Conservation (phyloP, 2,113 vertebrate species). For the Laterallus jamaicensis region DNA sequence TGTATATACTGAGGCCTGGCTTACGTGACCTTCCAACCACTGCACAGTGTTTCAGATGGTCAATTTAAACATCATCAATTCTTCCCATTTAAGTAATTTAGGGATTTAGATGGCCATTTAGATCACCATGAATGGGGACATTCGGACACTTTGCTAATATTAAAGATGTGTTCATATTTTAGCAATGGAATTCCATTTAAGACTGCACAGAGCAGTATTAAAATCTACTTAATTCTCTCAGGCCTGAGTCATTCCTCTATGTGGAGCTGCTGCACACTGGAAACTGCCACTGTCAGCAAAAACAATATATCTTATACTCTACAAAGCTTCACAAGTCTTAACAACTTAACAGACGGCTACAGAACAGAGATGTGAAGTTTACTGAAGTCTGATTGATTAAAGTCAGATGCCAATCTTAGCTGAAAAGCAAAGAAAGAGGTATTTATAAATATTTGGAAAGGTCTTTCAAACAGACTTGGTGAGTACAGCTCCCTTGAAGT, state of each 20-base stretch:
- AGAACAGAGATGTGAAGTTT: slow-evolving; percentile 28
- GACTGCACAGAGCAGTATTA: background rate
- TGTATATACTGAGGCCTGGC: background rate
- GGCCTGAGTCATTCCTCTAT: background rate
- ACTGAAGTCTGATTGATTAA: slow-evolving; percentile 44
- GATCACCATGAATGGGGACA: background rate
- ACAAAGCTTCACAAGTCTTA: slow-evolving; percentile 24
- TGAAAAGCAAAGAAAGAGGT: slow-evolving; percentile 13
- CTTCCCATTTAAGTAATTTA: background rate
- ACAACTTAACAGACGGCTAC: background rate
- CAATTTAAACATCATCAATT: background rate
- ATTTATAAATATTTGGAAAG: slow-evolving; percentile 47
- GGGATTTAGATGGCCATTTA: background rate
- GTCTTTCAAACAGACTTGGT: slow-evolving; percentile 15
- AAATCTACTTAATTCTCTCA: background rate
- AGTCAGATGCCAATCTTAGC: slow-evolving; percentile 2
- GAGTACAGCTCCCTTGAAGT: slow-evolving; percentile 25
- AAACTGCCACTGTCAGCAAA: slow-evolving; percentile 14
- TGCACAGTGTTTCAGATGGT: background rate
- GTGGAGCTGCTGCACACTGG: background rate
- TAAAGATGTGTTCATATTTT: background rate
- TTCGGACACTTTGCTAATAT: background rate
- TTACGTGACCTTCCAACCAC: background rate
- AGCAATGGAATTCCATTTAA: background rate
- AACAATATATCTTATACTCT: background rate